These are phyloP conservation scores for Actinopyga echinites DNA, from an alignment of 53 echinoderm and acorn worm species.

Conservation along the genomic window DNA sequence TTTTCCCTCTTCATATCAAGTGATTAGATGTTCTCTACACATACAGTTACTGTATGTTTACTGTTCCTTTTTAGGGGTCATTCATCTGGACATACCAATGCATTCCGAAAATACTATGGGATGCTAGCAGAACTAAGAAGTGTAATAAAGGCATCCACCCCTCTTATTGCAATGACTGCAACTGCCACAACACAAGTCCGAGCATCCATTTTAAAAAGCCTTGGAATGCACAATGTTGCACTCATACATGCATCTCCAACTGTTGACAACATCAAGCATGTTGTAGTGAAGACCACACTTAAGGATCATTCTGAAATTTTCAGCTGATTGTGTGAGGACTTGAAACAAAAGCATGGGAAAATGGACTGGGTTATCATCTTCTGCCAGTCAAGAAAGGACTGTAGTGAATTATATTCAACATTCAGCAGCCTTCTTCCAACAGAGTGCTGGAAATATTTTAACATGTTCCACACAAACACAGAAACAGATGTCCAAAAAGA, in stretches of 20 bases:
- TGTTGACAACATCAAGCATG: conserved; percentile 41
- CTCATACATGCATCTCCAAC: conserved; percentile 12
- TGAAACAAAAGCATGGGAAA: neutral
- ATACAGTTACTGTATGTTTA: neutral
- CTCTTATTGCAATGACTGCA: conserved; percentile 53
- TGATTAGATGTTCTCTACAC: too few relatives aligned
- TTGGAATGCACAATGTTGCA: conserved; percentile 34
- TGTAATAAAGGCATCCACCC: neutral
- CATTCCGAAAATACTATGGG: conserved; percentile 38
- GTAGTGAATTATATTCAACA: conserved; percentile 28
- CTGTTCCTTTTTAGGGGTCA: conserved; percentile 22
- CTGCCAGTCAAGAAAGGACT: too few relatives aligned
- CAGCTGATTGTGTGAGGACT: neutral
- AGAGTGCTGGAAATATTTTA: neutral
- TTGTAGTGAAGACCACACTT: conserved; percentile 1
- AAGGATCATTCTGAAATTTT: conserved; percentile 34
- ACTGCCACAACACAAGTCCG: conserved; percentile 36
- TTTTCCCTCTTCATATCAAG: too few relatives aligned
- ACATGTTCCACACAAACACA: conserved; percentile 65
- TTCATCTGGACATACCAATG: conserved; percentile 40
- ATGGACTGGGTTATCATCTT: conserved; percentile 28
- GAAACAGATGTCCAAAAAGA: conserved; percentile 40
- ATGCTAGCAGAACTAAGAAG: conserved; percentile 16
- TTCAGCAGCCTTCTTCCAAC: conserved; percentile 2
- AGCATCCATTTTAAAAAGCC: neutral